Base-by-base conservation (phyloP, 2,113 vertebrate genomes). In the Arothron firmamentum region DNA sequence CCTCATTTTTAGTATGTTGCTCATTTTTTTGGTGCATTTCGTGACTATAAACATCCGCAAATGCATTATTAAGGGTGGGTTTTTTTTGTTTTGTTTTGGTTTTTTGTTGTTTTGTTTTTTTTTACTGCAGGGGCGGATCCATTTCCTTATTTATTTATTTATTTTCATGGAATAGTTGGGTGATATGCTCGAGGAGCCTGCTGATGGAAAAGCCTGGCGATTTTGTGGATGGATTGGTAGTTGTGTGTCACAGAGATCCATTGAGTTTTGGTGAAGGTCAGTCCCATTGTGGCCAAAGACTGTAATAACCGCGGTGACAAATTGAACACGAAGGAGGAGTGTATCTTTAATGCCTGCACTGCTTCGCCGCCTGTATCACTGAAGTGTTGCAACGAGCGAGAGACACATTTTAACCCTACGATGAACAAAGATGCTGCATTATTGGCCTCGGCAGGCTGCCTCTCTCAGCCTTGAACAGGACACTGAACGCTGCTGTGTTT, bases 241-340 rank as follows among this genome's bases (percentile, higher is more conserved):
- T 47, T 56, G 51, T 53, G 47, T 74, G 83, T 80, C 67, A 73
- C 51, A 75, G 53, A 74, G 70, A 79, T 87, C 70, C 81, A 87
- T 85, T 88, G 70, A 78, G 75, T 79, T 80, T 83, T 75, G 65
- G 65, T 74, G 88, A 89, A 89, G 85, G 87, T 87, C 88, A 75
- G 57, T 65, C 72, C 73, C 77, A 85, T 81, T 87, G 77, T 85
- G 81, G 56, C 71, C 58, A 62, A 49, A 78, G 28, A 74, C 77
- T 72, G 65, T 77, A 78, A 84, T 80, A 88, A 84, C 79, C 55
- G 56, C 53, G 46, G 65, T 82, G 82, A 87, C 62, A 67, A 87
- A 75, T 75, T 69, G 59, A 74, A 53, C n/a, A 11, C 45, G 65
- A 65, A 59, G 67, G 65, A 63, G 55, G 52, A 54, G 50, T 55